Evolutionary conservation across 2,888 invertebrate genomes (phyloP).

Genomic region (Calameuta pallipes): DNA sequence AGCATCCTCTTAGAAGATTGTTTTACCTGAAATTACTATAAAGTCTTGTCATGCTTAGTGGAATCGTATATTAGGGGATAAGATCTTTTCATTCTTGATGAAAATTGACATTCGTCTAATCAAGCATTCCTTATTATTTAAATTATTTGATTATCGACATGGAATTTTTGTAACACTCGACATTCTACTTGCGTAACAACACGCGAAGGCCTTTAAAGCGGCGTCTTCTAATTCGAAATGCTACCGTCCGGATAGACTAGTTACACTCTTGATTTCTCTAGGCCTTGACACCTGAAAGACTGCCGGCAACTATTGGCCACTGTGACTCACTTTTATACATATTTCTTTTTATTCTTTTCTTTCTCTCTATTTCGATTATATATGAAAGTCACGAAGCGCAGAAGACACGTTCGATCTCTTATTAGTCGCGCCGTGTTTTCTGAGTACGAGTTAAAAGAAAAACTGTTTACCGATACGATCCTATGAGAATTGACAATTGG

Average conservation of each 20-base stretch:
- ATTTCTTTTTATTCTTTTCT: neutral
- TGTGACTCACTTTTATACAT: neutral
- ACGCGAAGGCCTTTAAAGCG: conserved; percentile 44
- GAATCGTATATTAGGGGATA: neutral
- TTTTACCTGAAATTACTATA: neutral
- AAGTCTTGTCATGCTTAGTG: neutral
- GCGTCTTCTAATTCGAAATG: conserved; percentile 24
- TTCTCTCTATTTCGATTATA: neutral
- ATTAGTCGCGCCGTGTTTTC: neutral
- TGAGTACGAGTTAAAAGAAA: neutral
- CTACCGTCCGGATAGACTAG: conserved; percentile 21
- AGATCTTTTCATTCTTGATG: no score
- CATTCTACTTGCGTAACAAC: conserved; percentile 48
- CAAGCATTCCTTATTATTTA: neutral
- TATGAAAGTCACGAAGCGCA: neutral
- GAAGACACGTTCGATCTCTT: neutral
- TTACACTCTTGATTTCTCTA: conserved; percentile 30
- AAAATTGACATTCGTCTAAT: neutral
- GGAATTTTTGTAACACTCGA: conserved; percentile 9
- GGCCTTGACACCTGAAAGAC: conserved; percentile 38
- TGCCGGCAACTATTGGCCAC: conserved; percentile 12
- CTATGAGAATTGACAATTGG: neutral
- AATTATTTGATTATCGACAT: neutral
- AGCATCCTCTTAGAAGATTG: neutral
- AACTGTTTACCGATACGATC: neutral